Base-by-base conservation (phyloP, 2,888 invertebrate genomes). In the Habrosyne pyritoides region DNA sequence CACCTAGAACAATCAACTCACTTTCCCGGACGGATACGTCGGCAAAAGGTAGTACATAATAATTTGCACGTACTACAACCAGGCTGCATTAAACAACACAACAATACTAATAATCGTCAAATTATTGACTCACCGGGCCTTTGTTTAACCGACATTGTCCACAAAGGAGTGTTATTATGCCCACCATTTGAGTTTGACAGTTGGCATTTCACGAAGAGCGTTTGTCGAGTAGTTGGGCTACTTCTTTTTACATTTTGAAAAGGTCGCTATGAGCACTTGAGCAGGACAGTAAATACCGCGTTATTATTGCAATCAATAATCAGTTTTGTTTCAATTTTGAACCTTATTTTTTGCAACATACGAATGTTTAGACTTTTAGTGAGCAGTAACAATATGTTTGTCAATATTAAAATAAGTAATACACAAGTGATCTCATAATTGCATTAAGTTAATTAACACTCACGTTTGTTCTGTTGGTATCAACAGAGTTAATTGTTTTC, bases 201-300 rank as follows among this genome's bases (percentile, higher is more conserved):
- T 71, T 87, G 87, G 78, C 86, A 85, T 87, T 86, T 87, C 85
- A 85, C 83, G 84, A 83, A 78, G 57, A 68, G 61, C 59, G 64
- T 57, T 62, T 63, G 66, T 57, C 60, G 60, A 69, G 67, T 77
- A 61, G 74, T 71, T 66, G 24, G 57, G 71, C 75, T 77, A 83
- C 83, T 83, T 82, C n/a, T n/a, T 79, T 64, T 69, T 70, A 56
- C 63, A 60, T 69, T 72, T 79, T 78, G 75, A 77, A 85, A 87
- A 87, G 87, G 87, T 85, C 81, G 77, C 60, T 65, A 56, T 73
- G 61, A 63, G 67, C 67, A 75, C 68, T 75, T 74, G 73, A 73
- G 63, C 72, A 71, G 61, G 56, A 61, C 66, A 56, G 58, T 55
- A 22, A 53, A 36, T 61, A 56, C 55, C 64, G 60, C 63, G 52